Base-by-base conservation (phyloP, 2,888 invertebrate genomes). In the Andrena camellia region DNA sequence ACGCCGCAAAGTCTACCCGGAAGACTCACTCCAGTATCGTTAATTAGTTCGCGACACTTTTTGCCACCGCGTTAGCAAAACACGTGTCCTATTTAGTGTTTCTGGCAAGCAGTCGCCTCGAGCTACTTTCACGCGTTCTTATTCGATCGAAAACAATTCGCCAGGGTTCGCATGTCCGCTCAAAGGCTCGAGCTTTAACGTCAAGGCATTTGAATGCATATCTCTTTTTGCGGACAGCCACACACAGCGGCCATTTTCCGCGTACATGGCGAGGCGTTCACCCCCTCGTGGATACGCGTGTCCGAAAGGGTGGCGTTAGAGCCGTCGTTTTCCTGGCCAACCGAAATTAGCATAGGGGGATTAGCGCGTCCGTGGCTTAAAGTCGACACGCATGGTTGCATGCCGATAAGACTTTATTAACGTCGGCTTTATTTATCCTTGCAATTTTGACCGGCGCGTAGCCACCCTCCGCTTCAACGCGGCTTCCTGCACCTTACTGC, bases 341-440 rank as follows among this genome's bases (percentile, higher is more conserved):
- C 83, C 72, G 68, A 90, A 92, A 92, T 92, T 92, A 92, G 90
- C 92, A 91, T 91, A 89, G 88, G 70, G 42, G 91, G 91, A 92
- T 92, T 91, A 91, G 86, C 89, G 90, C 89, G 91, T 90, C 85
- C 85, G 87, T 87, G 89, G 92, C 86, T 90, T 90, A 91, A 92
- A 92, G 92, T 92, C 92, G 90, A 91, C 91, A 91, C 91, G 92
- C 92, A 92, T 92, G 92, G 92, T 85, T 84, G 90, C 86, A 81
- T 85, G 83, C 92, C 91, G 92, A 92, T 92, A 92, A 92, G 92
- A 92, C 90, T 92, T 92, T 92, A 92, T 92, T 92, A 92, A 91
- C 90, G 87, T 86, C 73, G 74, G 82, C 81, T 76, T 81, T 89
- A 91, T 91, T 91, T 92, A 90, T 91, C 90, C 87, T 42, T 83